A percentile compares a stretch with the other conserved stretches of the same genome.
Conservation (phyloP, 2,888 invertebrate species). For the Amphipyra berbera region DNA sequence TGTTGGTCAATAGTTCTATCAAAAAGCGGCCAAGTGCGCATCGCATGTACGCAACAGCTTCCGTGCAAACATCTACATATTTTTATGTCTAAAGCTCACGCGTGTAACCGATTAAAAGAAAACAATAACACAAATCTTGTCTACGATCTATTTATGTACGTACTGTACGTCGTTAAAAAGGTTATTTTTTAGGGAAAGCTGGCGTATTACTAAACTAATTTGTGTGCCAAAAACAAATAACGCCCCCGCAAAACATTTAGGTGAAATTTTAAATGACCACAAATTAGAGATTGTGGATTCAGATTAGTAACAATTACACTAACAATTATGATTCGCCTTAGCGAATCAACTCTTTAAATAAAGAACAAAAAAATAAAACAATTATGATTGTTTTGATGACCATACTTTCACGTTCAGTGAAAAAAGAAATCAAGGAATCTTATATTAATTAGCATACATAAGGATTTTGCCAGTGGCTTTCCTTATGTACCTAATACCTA, state of each 20-base stretch:
- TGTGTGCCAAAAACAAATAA: conserved; percentile 5
- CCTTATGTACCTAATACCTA: too few relatives aligned
- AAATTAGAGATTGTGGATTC: conserved; percentile 1
- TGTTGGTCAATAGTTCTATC: conserved; percentile 29
- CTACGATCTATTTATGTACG: not conserved
- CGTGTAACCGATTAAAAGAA: not conserved
- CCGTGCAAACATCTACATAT: conserved; percentile 1
- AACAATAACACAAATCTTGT: not conserved
- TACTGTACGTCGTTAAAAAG: too few relatives aligned
- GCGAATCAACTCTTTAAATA: too few relatives aligned
- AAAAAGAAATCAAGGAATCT: not conserved
- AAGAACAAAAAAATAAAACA: too few relatives aligned
- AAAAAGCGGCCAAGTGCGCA: conserved; percentile 29
- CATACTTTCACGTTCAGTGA: conserved; percentile 15
- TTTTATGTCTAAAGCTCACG: conserved; percentile 11
- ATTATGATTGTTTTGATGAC: conserved; percentile 26
- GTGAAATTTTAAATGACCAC: conserved; percentile 37
- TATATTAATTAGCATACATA: too few relatives aligned
- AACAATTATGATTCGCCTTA: too few relatives aligned
- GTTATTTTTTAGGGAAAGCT: conserved; percentile 2
- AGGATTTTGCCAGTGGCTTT: too few relatives aligned
- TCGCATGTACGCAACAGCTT: conserved; percentile 21
- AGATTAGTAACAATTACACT: conserved; percentile 19
- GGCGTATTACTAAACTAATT: not conserved
- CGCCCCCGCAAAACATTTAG: not conserved